Base-by-base conservation (phyloP, 2,888 invertebrate species). In the Amphipoea lucens region DNA sequence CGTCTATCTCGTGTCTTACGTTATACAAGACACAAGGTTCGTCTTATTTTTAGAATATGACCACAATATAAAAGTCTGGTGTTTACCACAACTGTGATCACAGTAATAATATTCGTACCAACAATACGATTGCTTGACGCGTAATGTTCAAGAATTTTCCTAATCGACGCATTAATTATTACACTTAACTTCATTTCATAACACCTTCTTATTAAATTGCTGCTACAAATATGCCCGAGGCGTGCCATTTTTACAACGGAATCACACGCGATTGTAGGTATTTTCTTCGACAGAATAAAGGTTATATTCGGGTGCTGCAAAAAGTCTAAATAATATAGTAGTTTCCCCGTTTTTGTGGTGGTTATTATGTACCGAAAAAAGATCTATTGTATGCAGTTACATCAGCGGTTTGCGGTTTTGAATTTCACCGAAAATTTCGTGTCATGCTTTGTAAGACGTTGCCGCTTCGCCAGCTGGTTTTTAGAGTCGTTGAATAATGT, bases 351-450 rank as follows among this genome's bases (percentile, higher is more conserved):
- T 87, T 84, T 82, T 80, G 74, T 78, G 51, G 71, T 74, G 40
- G 48, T 65, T 86, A 60, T 81, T 79, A 79, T 57, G 54, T 65
- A 71, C 65, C 66, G 48, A 76, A 84, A 79, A 74, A 51, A 77
- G 2, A 62, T 74, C 63, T 80, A 23, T 82, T 81, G 81, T 87
- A n/a, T 67, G 67, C 40, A 79, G 74, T 87, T 88, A 82, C 79
- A 76, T 87, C 81, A 89, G 71, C 72, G 36, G 60, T 67, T 79
- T 78, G 82, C n/a, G 80, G 82, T 87, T 79, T 71, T 65, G 57
- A 87, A 72, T 84, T 88, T 87, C 82, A 68, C 84, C 74, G 36
- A 40, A 40, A 9, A 9, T 81, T 74, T 79, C 54, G 62, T 75
- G 63, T 73, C 76, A 65, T 74, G 62, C 72, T 79, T 73, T 72